phyloP scores from a whole-genome alignment of 1,140 invertebrate genomes.

The Tribolium castaneum region DNA sequence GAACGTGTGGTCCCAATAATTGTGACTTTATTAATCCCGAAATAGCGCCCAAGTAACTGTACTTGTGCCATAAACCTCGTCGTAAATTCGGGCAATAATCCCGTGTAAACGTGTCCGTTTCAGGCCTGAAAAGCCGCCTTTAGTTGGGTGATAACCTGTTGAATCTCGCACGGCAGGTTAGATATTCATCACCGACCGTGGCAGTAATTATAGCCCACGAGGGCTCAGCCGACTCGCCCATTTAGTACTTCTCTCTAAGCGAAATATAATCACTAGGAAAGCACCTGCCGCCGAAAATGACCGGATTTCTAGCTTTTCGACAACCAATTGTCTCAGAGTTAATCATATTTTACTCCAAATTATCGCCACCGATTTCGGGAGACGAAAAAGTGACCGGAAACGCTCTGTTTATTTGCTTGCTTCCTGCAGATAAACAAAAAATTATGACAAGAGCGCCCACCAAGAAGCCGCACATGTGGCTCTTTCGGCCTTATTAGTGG shows the following conservation, averaged over 20 bases:
- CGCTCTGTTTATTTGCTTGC: slow-evolving; percentile 6
- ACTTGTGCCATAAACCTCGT: no score
- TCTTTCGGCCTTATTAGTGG: slow-evolving; percentile 1
- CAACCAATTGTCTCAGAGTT: slow-evolving; percentile 19
- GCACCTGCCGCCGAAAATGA: slow-evolving; percentile 39
- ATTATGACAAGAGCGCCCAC: slow-evolving; percentile 6
- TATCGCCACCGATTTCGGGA: background rate
- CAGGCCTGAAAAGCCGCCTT: slow-evolving; percentile 10
- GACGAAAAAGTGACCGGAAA: slow-evolving; percentile 14
- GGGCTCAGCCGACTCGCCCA: slow-evolving; percentile 30
- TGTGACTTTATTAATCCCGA: no score
- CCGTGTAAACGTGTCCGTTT: slow-evolving; percentile 24
- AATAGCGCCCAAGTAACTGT: no score
- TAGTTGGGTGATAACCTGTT: slow-evolving; percentile 40
- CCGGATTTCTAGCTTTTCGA: slow-evolving; percentile 15
- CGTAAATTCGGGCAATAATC: background rate
- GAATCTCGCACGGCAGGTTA: slow-evolving; percentile 43
- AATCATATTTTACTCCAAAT: background rate
- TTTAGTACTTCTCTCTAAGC: slow-evolving; percentile 36
- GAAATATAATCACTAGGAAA: slow-evolving; percentile 37
- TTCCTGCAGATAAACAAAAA: slow-evolving; percentile 34
- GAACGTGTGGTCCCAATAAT: no score
- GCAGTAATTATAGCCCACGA: slow-evolving; percentile 38
- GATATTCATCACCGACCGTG: slow-evolving; percentile 41
- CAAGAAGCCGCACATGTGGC: slow-evolving; percentile 20